Base-by-base conservation (phyloP, 2,888 invertebrate genomes). In the Diplazon laetatorius region DNA sequence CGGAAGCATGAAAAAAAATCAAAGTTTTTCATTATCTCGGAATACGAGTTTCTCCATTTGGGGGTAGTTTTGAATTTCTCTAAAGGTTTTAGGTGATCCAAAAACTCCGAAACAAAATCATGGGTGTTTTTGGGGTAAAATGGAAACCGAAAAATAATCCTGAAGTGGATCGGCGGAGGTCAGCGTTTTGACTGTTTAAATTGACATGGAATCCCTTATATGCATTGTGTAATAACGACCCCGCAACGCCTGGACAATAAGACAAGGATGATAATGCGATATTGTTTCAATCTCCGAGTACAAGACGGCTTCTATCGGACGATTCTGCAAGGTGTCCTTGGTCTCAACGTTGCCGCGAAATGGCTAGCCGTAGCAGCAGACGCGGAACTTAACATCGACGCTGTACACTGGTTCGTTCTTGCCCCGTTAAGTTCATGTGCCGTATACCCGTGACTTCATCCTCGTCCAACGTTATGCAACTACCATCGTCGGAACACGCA, bases 401-500 rank as follows among this genome's bases (percentile, higher is more conserved):
- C 25, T 16, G 16, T 42, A 30, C 30, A 12, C 44, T 44, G 25
- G 12, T 12, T 68, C 55, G 30, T 42, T 39, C 68, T 42, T 52
- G 55, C 25, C 42, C 66, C 30, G 66, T 30, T 55, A 18, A 55
- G 42, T 6, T 44, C 42, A n/a, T 42, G n/a, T 22, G 55, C 30
- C 18, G 55, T 30, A 30, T 18, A 16, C 16, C 52, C 39, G 6
- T 25, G 42, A 68, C 68, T 68, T 68, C 55, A 16, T 52, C 22
- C 42, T 55, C 42, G 42, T 44, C 39, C 39, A n/a, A 20, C n/a
- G 30, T 42, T 42, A 52, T 16, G 55, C 52, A 55, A 10, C 68
- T 22, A 18, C 25, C 39, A 55, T 44, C 68, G 63, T 35, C 10
- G 55, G 44, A 57, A 12, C 55, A 14, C 68, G 71, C 62, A 80